Evolutionary conservation across 35 echinoderm and acorn worm genomes (phyloP).

Genomic region (Apostichopus parvimensis): DNA sequence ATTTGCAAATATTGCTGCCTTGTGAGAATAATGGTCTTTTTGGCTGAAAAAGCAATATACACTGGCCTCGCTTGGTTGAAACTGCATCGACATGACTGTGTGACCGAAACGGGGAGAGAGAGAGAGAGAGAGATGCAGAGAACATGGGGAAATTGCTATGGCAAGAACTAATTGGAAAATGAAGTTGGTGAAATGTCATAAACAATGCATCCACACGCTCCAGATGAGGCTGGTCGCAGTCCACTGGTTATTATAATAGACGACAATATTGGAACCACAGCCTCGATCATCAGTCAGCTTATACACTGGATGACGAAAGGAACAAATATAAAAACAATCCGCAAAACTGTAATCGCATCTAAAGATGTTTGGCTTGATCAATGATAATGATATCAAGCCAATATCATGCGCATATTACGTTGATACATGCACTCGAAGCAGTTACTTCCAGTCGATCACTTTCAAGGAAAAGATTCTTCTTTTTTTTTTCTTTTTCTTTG

Average conservation of each 20-base stretch:
- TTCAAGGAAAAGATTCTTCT: too few relatives aligned
- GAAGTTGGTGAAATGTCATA: constrained; percentile 10
- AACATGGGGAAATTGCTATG: constrained; percentile 27
- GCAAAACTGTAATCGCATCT: too few relatives aligned
- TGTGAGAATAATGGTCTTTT: constrained; percentile 29
- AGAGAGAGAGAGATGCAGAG: background rate
- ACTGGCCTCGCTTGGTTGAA: constrained; percentile 13
- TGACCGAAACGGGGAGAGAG: constrained; percentile 3
- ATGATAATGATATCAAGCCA: too few relatives aligned
- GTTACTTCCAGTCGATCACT: too few relatives aligned
- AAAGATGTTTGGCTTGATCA: too few relatives aligned
- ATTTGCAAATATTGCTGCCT: constrained; percentile 45
- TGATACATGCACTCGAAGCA: too few relatives aligned
- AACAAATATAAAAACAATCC: too few relatives aligned
- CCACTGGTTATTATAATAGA: constrained; percentile 35
- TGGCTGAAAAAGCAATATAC: constrained; percentile 32
- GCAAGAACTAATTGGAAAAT: constrained; percentile 38
- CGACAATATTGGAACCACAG: background rate
- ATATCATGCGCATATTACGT: too few relatives aligned
- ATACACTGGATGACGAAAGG: too few relatives aligned
- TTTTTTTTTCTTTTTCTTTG: too few relatives aligned
- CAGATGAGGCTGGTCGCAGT: constrained; percentile 1
- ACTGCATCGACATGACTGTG: constrained; percentile 46
- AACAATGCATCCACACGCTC: constrained; percentile 38
- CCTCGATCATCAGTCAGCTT: background rate